Base-by-base conservation (phyloP, 2,797 vertebrate species). In the Bovichtus diacanthus region DNA sequence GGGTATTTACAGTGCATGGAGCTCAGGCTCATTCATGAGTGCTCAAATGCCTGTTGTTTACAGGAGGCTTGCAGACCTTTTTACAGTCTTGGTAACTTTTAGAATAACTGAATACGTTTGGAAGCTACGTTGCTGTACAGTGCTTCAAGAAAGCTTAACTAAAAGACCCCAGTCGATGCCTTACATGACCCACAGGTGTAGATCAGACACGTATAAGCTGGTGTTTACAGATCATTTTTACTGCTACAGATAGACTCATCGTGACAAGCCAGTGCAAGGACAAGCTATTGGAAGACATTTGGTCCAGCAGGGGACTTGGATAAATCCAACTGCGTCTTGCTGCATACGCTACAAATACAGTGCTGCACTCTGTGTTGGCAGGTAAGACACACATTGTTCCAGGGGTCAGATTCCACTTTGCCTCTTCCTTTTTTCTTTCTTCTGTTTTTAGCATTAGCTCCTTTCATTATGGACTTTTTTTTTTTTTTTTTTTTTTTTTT, bases 1-100 rank as follows among this genome's bases (percentile, higher is more conserved):
- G 41, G 61, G 49, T 88, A 89, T 88, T 78, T 92, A 88, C 86
- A 90, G 80, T 81, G 69, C 60, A 55, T 29, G 59, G 50, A 75
- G 72, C 73, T 72, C 51, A 50, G 36, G 54, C 59, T 76, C 74
- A 61, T 70, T 86, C 47, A 53, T 18, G 11, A 78, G 64, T 61
- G 49, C 25, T 64, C n/a, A 36, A 21, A 23, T 43, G 49, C 61
- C 46, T 56, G 62, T 36, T 63, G 65, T 59, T 55, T 44, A 55
- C 34, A 54, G 54, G 73, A 76, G 54, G 66, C 70, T 78, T 55
- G 62, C 31, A 62, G 76, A 75, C 54, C 36, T 69, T 68, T 67
- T 29, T 56, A 69, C 51, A 78, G 67, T 81, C 39, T 18, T 46
- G 59, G 46, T 72, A 67, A 78, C 58, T 68, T 74, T 65, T 16